Conservation (phyloP, 2,888 invertebrate species). For the Arctia plantaginis region DNA sequence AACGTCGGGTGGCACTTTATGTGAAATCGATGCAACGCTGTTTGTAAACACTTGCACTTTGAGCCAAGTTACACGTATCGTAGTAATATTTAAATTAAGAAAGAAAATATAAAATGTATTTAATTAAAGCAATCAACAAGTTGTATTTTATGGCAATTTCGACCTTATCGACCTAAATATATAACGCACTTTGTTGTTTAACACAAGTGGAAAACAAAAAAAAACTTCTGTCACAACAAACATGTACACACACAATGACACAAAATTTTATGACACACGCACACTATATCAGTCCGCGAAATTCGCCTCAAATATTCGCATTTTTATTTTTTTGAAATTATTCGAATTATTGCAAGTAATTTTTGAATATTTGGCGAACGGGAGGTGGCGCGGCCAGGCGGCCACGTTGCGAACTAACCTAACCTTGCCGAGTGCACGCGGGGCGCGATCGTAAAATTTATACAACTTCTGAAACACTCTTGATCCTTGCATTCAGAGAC, state of each 20-base stretch:
- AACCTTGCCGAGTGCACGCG: conserved; percentile 77
- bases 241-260: conserved; percentile 1
- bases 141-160: conserved; percentile 45
- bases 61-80: conserved; percentile 20
- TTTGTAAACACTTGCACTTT: conserved; percentile 83
- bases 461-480: conserved; percentile 58
- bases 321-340: conserved; percentile 26
- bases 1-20: conserved; percentile 71
- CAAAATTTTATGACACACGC: conserved; percentile 18
- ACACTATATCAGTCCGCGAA: conserved; percentile 29
- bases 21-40: conserved; percentile 85
- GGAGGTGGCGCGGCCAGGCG: conserved; percentile 78
- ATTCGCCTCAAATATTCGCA: not conserved
- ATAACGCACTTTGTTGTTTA: not conserved
- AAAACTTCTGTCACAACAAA: not conserved
- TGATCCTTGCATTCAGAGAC: conserved; percentile 67
- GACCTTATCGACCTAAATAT: not conserved
- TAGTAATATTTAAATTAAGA: not conserved
- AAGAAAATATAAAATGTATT: not conserved
- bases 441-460: conserved; percentile 68
- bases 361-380: conserved; percentile 62
- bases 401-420: conserved; percentile 85
- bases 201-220: not conserved
- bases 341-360: conserved; percentile 33
- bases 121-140: conserved; percentile 54